Percentiles rank a stretch among this genome's conserved stretches.
phyloP scores from a whole-genome alignment of 2,113 vertebrate genomes.

The Cottus gobio region DNA sequence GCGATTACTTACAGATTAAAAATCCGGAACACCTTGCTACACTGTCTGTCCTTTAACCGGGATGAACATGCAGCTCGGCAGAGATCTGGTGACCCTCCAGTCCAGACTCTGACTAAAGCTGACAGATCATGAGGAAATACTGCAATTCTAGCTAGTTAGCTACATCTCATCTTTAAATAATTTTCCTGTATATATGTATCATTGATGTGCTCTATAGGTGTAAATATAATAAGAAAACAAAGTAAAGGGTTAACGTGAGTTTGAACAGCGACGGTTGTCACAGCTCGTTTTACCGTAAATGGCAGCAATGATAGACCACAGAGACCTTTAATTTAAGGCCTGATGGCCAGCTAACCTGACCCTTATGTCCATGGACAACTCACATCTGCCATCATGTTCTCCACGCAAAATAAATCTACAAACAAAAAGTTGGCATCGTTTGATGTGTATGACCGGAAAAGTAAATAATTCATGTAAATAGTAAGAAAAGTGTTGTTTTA shows the following conservation, averaged over 20 bases:
- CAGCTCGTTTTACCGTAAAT: constrained; percentile 39
- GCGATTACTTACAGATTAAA: background rate
- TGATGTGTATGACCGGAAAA: background rate
- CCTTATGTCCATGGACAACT: constrained; percentile 8
- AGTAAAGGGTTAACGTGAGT: constrained; percentile 3
- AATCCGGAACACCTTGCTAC: background rate
- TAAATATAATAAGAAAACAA: background rate
- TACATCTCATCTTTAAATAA: background rate
- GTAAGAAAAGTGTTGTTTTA: constrained; percentile 19
- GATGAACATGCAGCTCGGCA: background rate
- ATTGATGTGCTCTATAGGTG: background rate
- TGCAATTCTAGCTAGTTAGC: too few species aligned
- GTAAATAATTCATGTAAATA: constrained; percentile 6
- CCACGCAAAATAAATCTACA: constrained; percentile 1
- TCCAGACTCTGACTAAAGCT: background rate
- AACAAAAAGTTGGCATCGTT: constrained; percentile 10
- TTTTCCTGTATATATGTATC: background rate
- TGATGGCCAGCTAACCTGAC: constrained; percentile 10
- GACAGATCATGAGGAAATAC: background rate
- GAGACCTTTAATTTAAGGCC: constrained; percentile 56
- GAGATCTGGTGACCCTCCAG: background rate
- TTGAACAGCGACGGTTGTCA: constrained; percentile 41
- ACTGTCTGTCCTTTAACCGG: background rate
- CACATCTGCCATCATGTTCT: constrained; percentile 16
- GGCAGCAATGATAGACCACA: constrained; percentile 56